Evolutionary conservation across 2,113 vertebrate species (phyloP).

Genomic region (Thinocorus orbignyianus): DNA sequence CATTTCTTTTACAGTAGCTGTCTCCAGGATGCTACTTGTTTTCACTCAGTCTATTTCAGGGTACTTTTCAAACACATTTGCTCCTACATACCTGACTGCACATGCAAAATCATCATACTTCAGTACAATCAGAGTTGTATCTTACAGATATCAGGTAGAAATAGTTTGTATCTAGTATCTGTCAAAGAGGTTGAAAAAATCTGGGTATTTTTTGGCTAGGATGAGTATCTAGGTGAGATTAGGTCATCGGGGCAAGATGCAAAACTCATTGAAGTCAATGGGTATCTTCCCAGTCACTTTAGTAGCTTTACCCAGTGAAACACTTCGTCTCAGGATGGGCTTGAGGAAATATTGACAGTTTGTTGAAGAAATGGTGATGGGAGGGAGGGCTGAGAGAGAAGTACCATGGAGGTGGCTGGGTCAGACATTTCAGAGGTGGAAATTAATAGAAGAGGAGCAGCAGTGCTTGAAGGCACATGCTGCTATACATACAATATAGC

Average conservation of each 20-base stretch:
- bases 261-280: background rate
- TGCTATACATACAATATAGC: background rate
- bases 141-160: background rate
- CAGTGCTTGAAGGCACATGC: conserved; percentile 28
- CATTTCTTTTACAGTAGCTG: background rate
- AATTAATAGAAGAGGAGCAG: conserved; percentile 8
- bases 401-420: background rate
- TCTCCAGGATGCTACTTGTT: background rate
- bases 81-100: background rate
- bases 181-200: background rate
- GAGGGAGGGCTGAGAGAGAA: background rate
- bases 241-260: background rate
- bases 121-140: background rate
- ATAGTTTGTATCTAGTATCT: background rate
- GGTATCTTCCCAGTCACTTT: background rate
- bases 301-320: background rate
- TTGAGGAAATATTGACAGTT: background rate
- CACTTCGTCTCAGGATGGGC: background rate
- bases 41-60: background rate
- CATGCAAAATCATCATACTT: background rate
- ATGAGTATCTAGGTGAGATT: background rate
- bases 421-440: background rate
- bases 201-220: background rate
- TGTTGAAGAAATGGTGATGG: background rate
- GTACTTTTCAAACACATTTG: background rate